Percentiles rank a stretch among this genome's conserved stretches.
phyloP scores from a whole-genome alignment of 2,888 invertebrate genomes.

The Lepeophtheirus nordmannii region DNA sequence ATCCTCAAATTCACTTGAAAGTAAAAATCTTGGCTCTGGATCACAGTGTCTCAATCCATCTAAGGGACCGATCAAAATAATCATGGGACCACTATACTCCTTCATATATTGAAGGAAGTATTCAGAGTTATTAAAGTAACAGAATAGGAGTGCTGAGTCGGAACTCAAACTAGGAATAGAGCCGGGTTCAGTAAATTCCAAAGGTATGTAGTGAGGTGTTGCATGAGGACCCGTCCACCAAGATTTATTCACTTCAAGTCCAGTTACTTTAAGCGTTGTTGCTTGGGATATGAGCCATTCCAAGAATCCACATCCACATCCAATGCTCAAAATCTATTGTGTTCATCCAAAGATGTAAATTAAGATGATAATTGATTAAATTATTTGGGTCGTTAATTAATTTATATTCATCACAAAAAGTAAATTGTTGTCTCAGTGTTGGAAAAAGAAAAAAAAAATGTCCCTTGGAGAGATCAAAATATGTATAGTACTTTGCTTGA shows the following conservation, averaged over 20 bases:
- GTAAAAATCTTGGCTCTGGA: conserved; percentile 11
- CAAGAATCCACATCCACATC: conserved; percentile 63
- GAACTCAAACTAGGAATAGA: conserved; percentile 33
- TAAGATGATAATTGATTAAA: no score
- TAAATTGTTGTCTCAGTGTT: no score
- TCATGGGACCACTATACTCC: conserved; percentile 45
- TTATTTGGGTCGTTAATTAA: no score
- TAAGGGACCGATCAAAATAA: conserved; percentile 57
- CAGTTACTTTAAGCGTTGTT: conserved; percentile 46
- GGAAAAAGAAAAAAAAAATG: no score
- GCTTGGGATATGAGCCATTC: conserved; percentile 58
- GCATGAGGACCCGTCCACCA: conserved; percentile 68
- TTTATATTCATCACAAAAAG: no score
- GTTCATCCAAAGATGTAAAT: no score
- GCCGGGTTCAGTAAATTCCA: conserved; percentile 41
- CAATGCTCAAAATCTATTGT: conserved; percentile 43
- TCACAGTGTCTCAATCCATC: conserved; percentile 19
- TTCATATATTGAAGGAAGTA: conserved; percentile 54
- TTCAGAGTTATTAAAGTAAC: conserved; percentile 57
- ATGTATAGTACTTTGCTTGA: no score
- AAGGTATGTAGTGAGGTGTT: conserved; percentile 51
- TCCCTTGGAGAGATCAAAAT: no score
- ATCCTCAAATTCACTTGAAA: not conserved
- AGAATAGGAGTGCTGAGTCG: conserved; percentile 49
- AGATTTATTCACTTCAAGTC: conserved; percentile 57